phyloP scores from a whole-genome alignment of 2,113 vertebrate genomes.

The Rhinopomastus cyanomelas region DNA sequence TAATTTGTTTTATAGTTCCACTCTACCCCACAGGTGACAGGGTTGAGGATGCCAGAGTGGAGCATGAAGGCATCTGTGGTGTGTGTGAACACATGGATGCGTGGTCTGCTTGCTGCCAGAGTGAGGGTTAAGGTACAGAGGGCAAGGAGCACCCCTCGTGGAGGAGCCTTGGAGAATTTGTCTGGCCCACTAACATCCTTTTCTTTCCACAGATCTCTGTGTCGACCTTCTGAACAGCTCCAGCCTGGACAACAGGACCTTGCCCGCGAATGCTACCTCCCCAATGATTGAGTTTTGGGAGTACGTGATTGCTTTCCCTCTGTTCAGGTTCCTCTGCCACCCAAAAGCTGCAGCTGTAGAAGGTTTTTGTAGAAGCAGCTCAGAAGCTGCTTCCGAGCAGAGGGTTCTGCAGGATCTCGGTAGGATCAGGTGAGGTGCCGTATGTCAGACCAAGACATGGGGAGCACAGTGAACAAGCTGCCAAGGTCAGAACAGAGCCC shows the following conservation, averaged over 20 bases:
- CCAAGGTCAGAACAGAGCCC: not conserved
- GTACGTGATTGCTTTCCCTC: slow-evolving; percentile 74
- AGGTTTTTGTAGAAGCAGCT: too few relatives aligned
- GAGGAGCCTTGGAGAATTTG: not conserved
- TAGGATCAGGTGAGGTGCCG: not conserved
- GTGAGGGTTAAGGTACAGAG: not conserved
- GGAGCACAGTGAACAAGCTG: not conserved
- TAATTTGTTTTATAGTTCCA: not conserved
- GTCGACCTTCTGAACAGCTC: slow-evolving; percentile 74
- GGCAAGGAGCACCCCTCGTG: not conserved
- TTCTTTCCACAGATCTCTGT: slow-evolving; percentile 78
- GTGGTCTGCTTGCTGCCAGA: not conserved
- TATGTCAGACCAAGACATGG: fast-evolving
- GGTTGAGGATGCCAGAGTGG: not conserved
- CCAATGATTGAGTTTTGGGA: slow-evolving; percentile 93
- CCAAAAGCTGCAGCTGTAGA: not conserved
- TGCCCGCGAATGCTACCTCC: slow-evolving; percentile 78
- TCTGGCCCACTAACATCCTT: slow-evolving; percentile 15
- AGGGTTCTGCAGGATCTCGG: not conserved
- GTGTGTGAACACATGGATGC: not conserved
- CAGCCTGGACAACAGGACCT: slow-evolving; percentile 48
- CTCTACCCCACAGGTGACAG: not conserved
- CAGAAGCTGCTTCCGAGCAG: fast-evolving
- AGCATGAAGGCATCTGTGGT: not conserved
- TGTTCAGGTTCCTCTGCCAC: not conserved